Evolutionary conservation across 2,797 vertebrate genomes (phyloP).

Genomic region (Acridotheres tristis): DNA sequence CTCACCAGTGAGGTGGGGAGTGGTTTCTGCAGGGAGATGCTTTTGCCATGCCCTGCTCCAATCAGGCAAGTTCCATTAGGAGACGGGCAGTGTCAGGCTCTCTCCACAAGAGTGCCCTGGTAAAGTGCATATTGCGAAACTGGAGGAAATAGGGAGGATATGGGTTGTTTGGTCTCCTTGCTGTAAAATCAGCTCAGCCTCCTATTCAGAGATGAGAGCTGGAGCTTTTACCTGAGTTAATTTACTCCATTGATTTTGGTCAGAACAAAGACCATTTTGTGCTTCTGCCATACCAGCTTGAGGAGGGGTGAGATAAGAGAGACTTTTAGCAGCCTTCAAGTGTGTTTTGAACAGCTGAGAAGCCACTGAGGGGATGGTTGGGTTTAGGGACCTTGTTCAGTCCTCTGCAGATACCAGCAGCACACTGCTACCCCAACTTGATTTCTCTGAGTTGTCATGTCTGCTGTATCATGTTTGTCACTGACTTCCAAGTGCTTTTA

Average conservation of each 20-base stretch:
- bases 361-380: background rate
- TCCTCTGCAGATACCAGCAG: slow-evolving; percentile 24
- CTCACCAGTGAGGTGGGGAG: background rate
- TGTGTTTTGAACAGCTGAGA: background rate
- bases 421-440: background rate
- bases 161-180: background rate
- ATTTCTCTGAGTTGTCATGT: slow-evolving; percentile 5
- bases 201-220: background rate
- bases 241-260: background rate
- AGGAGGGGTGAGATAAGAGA: background rate
- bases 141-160: background rate
- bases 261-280: background rate
- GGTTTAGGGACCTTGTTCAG: background rate
- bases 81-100: background rate
- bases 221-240: background rate
- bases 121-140: background rate
- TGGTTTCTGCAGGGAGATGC: background rate
- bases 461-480: slow-evolving; percentile 38
- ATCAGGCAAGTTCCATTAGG: background rate
- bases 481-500: slow-evolving; percentile 56
- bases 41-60: background rate
- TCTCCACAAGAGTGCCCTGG: background rate
- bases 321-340: background rate
- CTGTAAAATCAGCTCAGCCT: background rate
- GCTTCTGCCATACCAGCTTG: background rate